A percentile compares a stretch with the other conserved stretches of the same genome.
These are phyloP conservation scores for Rhynchonycteris naso DNA, from an alignment of 2,797 vertebrate species.

Conservation along the genomic window DNA sequence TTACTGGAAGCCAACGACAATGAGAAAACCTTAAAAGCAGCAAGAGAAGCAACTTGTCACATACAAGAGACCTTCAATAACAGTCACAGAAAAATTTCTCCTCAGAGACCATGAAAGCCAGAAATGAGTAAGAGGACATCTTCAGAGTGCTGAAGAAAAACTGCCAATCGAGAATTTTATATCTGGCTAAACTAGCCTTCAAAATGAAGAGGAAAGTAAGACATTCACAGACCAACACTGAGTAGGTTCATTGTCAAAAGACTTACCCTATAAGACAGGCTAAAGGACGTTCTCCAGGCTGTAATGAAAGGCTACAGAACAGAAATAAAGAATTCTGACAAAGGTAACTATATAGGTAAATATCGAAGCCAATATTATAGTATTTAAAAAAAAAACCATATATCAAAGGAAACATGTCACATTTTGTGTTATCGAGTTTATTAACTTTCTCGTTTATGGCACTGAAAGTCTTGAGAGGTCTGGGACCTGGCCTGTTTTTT, in stretches of 20 bases:
- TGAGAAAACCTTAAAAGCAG: neutral
- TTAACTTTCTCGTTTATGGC: neutral
- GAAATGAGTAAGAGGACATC: neutral
- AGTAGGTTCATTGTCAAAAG: neutral
- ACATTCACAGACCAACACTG: neutral
- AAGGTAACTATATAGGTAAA: neutral
- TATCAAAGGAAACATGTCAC: neutral
- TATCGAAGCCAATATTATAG: neutral
- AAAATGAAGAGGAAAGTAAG: neutral
- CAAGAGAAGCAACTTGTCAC: neutral
- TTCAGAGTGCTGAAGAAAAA: neutral
- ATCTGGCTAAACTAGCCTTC: neutral
- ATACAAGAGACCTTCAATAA: neutral
- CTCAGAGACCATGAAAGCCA: neutral
- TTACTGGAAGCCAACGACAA: neutral
- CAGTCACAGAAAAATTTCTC: conserved; percentile 11
- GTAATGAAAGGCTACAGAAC: neutral
- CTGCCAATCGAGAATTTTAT: neutral
- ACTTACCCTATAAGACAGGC: neutral
- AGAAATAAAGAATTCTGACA: neutral
- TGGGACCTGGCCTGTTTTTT: neutral
- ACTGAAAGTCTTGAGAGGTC: neutral
- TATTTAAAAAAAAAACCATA: neutral
- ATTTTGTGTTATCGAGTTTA: neutral
- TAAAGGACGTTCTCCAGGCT: neutral